Percentiles rank a stretch among this genome's conserved stretches.
phyloP scores from a whole-genome alignment of 2,888 invertebrate genomes.

The Athetis lepigone region DNA sequence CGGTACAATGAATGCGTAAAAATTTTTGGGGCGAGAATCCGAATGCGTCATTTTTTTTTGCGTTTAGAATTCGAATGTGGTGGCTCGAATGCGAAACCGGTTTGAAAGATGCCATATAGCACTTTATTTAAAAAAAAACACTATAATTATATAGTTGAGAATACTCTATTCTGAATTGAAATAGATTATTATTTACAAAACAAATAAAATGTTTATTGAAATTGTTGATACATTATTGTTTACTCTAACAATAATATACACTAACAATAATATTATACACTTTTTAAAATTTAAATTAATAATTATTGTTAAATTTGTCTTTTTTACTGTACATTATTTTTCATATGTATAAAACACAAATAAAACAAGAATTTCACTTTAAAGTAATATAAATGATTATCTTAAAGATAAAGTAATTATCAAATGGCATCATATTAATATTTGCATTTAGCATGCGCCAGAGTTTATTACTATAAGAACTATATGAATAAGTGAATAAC shows the following conservation, averaged over 20 bases:
- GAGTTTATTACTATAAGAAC: neutral
- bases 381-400: conserved; percentile 1
- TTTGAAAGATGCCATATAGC: conserved; percentile 1
- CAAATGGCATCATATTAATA: neutral
- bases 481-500: too few relatives aligned
- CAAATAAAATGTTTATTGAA: too few relatives aligned
- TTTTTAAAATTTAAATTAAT: too few relatives aligned
- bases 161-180: too few relatives aligned
- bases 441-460: neutral
- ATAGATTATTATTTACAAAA: too few relatives aligned
- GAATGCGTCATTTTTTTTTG: conserved; percentile 49
- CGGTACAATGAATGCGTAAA: conserved; percentile 60
- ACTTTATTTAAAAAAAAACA: conserved; percentile 4
- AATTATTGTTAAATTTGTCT: too few relatives aligned
- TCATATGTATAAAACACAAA: neutral
- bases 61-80: conserved; percentile 20
- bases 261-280: too few relatives aligned
- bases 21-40: conserved; percentile 47
- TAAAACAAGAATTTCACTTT: neutral
- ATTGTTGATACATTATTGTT: too few relatives aligned
- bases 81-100: conserved; percentile 37
- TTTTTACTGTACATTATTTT: neutral
- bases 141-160: too few relatives aligned
- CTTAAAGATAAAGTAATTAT: neutral
- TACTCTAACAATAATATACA: too few relatives aligned